Conservation (phyloP, 2,113 vertebrate species). For the Pardalotus punctatus region DNA sequence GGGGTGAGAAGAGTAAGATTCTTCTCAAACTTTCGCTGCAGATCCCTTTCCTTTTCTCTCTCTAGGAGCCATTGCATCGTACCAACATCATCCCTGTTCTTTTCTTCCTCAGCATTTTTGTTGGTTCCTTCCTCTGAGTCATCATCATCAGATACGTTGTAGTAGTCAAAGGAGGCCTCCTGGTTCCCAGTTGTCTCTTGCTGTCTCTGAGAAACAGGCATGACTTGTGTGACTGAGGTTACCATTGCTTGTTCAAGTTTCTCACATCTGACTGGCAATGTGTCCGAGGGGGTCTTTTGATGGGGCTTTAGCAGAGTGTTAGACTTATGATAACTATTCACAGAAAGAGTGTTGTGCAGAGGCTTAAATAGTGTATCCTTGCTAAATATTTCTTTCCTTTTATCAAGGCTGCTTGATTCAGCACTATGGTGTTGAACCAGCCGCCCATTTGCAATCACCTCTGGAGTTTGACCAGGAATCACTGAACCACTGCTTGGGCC, state of each 20-base stretch:
- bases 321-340: conserved; percentile 92
- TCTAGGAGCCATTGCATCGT: conserved; percentile 98
- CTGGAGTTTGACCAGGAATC: conserved; percentile 59
- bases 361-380: conserved; percentile 95
- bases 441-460: conserved; percentile 85
- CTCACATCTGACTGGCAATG: conserved; percentile 83
- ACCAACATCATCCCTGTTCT: conserved; percentile 84
- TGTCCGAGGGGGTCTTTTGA: conserved; percentile 81
- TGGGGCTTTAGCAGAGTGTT: conserved; percentile 86
- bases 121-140: conserved; percentile 90
- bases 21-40: conserved; percentile 96
- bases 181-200: conserved; percentile 83
- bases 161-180: conserved; percentile 94
- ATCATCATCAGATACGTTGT: conserved; percentile 94
- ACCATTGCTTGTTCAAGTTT: conserved; percentile 86
- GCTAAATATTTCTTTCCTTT: conserved; percentile 94
- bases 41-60: conserved; percentile 92
- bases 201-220: conserved; percentile 81
- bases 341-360: conserved; percentile 89
- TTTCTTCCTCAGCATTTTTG: conserved; percentile 81
- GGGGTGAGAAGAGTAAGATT: conserved; percentile 93
- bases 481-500: conserved; percentile 76
- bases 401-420: conserved; percentile 87
- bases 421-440: conserved; percentile 79
- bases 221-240: conserved; percentile 74